Base-by-base conservation (phyloP, 2,113 vertebrate genomes). In the Garra rufa region DNA sequence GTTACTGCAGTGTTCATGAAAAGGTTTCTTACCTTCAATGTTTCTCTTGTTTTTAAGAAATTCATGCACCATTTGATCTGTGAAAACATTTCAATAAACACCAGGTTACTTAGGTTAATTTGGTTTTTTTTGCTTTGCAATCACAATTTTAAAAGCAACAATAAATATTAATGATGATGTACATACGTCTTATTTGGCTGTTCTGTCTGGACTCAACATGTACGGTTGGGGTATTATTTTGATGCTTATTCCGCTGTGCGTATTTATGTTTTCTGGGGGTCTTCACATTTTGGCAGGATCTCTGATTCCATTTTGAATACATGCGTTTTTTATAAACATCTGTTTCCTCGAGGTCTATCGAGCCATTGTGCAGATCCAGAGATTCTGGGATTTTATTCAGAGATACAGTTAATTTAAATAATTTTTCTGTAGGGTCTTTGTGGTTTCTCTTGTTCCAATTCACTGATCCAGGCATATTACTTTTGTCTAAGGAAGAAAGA, bases 11-110 rank as follows among this genome's bases (percentile, higher is more conserved):
- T 57, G 26, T n/a, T 59, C 26, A 76, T 55, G 3, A 55, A 83
- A 74, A 3, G 19, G 17, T 52, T 14, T 14, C 84, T 84, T 70
- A 99, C 98, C 97, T 93, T 98, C 96, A 0, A 98, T 94, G 34
- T 89, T 94, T 84, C 92, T 92, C 0, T 94, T 91, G 85, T 88
- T 91, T 69, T 91, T 88, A 19, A 89, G 81, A 34, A 96, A 95
- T 78, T 90, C 92, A 0, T 88, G 84, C 76, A 95, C 94, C 93
- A 95, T 95, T 90, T 94, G 85, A 52, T 94, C 97, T 99, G 91
- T 21, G 55, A 79, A 90, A 88, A 78, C 4, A 80, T 14, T 9
- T 78, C 3, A 59, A 41, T 38, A 30, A 70, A 81, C 17, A 69
- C 26, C 9, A 13, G 26, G 41, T 65, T 48, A 44, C 9, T 21